Base-by-base conservation (phyloP, 2,888 invertebrate species). In the Masnerella sp. region DNA sequence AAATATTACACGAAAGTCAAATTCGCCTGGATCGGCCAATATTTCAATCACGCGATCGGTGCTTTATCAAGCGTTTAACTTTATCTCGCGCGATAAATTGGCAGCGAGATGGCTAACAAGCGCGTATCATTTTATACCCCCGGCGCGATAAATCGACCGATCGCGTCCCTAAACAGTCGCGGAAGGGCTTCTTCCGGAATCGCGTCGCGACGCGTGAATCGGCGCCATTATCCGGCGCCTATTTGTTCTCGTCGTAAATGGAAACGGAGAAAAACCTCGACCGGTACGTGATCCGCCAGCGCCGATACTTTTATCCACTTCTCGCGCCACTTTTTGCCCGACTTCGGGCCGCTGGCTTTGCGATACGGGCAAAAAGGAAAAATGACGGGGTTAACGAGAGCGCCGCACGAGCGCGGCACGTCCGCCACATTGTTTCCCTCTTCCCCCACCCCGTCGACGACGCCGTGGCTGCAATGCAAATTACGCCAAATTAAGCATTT, bases 181-280 rank as follows among this genome's bases (percentile, higher is more conserved):
- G 11, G 62, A 69, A 52, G 38, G 22, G 47, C 8, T 40, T 62
- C 61, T 69, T 69, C 62, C 30, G 22, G 49, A 70, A 70, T 70
- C 36, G 49, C 62, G 51, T 64, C 42, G 51, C 58, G n/a, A 36
- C 36, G 49, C 43, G 59, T 58, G 58, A 71, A 64, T 71, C 71
- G 62, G 59, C 28, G n/a, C 40, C 59, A 34, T 49, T 58, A 67
- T 64, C 62, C 47, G 54, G 56, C 51, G 28, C 42, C 64, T 74
- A 76, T 78, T 78, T 76, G 77, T 76, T 76, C 71, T 74, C 69
- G 52, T 62, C 68, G 51, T 62, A 62, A 68, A 68, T 73, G 56
- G 43, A 42, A 68, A 73, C 40, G 52, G 62, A 42, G 62, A 43
- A 62, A 51, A 62, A 64, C 58, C 43, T 38, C 72, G 56, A 59